Percentiles rank a stretch among this genome's conserved stretches.
phyloP scores from a whole-genome alignment of 2,797 vertebrate species.

The Vipera latastei region DNA sequence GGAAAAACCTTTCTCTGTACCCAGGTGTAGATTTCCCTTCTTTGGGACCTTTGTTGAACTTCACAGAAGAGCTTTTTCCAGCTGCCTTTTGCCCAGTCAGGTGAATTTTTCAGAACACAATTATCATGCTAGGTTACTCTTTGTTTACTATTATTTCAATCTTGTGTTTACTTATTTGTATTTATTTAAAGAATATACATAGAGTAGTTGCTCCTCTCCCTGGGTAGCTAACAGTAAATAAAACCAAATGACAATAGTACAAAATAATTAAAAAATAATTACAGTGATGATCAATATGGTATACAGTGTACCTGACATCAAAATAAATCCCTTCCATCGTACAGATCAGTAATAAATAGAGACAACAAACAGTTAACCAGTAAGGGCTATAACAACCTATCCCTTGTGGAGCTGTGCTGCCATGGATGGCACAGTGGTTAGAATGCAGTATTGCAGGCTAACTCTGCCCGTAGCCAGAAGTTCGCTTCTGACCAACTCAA shows the following conservation, averaged over 20 bases:
- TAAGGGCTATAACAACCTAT: not conserved
- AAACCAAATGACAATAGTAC: not conserved
- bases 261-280: not conserved
- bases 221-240: not conserved
- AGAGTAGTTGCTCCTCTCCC: not conserved
- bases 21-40: not conserved
- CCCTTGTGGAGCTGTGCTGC: not conserved
- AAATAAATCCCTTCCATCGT: not conserved
- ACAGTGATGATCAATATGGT: not conserved
- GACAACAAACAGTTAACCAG: not conserved
- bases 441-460: not conserved
- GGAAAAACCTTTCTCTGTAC: not conserved
- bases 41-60: not conserved
- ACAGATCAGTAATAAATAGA: not conserved
- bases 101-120: not conserved
- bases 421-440: not conserved
- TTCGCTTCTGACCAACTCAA: not conserved
- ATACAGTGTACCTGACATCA: not conserved
- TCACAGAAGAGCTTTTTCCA: not conserved
- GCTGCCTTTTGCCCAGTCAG: not conserved
- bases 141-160: not conserved
- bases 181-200: not conserved
- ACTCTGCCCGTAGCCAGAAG: not conserved
- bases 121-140: not conserved
- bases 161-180: not conserved